Conservation (phyloP, 2,113 vertebrate genomes). For the Haemorhous mexicanus region DNA sequence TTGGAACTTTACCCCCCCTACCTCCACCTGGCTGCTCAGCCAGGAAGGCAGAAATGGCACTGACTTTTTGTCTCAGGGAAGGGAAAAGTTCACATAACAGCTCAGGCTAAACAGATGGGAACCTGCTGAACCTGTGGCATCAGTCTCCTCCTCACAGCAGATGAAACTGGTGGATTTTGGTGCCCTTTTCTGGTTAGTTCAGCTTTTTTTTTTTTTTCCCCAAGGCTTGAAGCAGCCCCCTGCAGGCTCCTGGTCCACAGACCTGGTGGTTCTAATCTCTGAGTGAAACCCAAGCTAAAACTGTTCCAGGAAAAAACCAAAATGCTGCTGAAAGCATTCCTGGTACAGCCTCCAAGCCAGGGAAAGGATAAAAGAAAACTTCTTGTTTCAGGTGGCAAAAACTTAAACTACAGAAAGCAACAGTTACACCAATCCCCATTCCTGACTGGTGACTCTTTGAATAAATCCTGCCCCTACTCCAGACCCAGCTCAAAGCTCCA, state of each 20-base stretch:
- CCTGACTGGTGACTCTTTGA: accelerated
- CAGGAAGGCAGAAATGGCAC: too few relatives aligned
- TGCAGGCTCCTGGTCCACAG: accelerated
- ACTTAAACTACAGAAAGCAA: not conserved
- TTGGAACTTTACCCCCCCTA: too few relatives aligned
- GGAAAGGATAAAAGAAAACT: not conserved
- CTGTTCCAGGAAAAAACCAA: not conserved
- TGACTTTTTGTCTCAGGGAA: not conserved
- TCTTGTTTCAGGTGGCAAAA: not conserved
- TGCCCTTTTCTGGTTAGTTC: not conserved
- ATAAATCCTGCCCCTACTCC: not conserved
- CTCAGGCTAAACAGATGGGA: not conserved
- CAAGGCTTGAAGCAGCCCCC: not conserved
- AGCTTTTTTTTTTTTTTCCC: too few relatives aligned
- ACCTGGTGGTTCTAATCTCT: accelerated
- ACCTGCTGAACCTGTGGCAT: accelerated
- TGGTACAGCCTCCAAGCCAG: not conserved
- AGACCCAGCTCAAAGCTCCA: not conserved
- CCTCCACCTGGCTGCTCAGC: accelerated
- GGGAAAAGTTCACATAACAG: not conserved
- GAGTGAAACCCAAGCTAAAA: too few relatives aligned
- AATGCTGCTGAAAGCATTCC: not conserved
- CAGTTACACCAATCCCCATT: accelerated
- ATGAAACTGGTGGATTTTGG: not conserved
- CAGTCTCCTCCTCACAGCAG: not conserved